Evolutionary conservation across 2,888 invertebrate genomes (phyloP), one percentile per base, ranked within the genome.

Genomic region (Drosophila quasianomalipes): DNA sequence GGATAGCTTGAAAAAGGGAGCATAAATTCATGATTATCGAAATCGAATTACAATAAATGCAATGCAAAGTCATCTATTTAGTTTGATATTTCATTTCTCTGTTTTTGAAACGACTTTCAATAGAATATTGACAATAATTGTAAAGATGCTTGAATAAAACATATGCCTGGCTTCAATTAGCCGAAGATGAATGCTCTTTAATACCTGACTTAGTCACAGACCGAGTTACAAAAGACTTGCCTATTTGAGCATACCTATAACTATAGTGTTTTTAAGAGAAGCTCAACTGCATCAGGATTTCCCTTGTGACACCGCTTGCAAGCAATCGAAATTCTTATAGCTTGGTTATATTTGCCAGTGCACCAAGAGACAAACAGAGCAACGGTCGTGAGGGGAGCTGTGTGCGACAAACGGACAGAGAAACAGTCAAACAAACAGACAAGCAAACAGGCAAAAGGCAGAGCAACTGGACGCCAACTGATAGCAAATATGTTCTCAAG

Each of bases 401-500:
- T 4, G 41, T 35, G 41, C 7, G 55, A 65, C 55, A 53, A 67
- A 49, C 64, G 31, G 33, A 54, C 53, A 52, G 64, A 63, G 55
- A 66, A 53, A 68, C 41, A 66, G 60, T 55, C 64, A 73, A 57
- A 33, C 71, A 54, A 60, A 37, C 64, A 49, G 39, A 39, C 51
- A 59, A 44, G 55, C 44, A 61, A 52, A 55, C 73, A 64, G 41
- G 60, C 58, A 47, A 55, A 31, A 28, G 55, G 26, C 54, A 59
- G 59, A 68, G 79, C 89, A 85, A 86, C 90, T 88, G 89, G 89
- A 83, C 89, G 89, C 87, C 80, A 90, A 82, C 90, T 90, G 86
- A 89, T 86, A 90, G 90, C 86, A 87, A 87, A 87, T 90, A 87
- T 87, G 90, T 89, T 90, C 78, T 72, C 84, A 83, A 90, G 90